These are phyloP conservation scores for Taxidea taxus DNA, from an alignment of 2,113 vertebrate genomes.

Conservation along the genomic window DNA sequence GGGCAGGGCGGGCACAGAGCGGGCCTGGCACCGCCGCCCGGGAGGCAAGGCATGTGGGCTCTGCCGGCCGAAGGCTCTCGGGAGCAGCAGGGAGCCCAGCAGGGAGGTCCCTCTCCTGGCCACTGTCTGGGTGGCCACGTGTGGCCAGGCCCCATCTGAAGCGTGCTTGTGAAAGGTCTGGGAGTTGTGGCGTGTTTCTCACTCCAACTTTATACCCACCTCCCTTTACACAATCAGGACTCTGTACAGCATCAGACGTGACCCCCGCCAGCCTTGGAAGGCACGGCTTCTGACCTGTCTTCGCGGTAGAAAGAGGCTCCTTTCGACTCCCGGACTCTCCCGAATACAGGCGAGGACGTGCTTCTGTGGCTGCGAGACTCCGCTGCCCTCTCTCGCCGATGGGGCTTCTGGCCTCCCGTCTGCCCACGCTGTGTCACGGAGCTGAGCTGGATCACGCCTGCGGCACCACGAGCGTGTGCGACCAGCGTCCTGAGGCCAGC, in stretches of 20 bases:
- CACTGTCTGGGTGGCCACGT: accelerated
- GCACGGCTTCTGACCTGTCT: accelerated
- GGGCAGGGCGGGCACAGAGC: neutral
- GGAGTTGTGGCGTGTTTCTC: accelerated
- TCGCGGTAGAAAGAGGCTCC: accelerated
- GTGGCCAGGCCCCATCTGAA: neutral
- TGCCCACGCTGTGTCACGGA: accelerated
- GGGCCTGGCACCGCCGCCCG: accelerated
- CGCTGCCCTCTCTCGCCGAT: accelerated
- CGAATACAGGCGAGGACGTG: accelerated
- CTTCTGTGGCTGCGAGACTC: accelerated
- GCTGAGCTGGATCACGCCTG: accelerated
- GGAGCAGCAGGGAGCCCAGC: neutral
- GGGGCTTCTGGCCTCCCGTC: neutral
- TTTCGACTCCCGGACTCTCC: accelerated
- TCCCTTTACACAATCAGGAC: accelerated
- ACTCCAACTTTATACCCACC: accelerated
- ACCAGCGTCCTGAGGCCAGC: neutral
- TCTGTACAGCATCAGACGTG: accelerated
- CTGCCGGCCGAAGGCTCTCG: accelerated
- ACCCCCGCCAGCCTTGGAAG: accelerated
- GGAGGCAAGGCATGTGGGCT: neutral
- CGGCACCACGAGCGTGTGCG: neutral
- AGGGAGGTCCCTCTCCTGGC: neutral
- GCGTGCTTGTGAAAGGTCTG: accelerated